Evolutionary conservation across 1,140 invertebrate species (phyloP), one percentile per base, ranked within the genome.

Genomic region (Drosophila lini): DNA sequence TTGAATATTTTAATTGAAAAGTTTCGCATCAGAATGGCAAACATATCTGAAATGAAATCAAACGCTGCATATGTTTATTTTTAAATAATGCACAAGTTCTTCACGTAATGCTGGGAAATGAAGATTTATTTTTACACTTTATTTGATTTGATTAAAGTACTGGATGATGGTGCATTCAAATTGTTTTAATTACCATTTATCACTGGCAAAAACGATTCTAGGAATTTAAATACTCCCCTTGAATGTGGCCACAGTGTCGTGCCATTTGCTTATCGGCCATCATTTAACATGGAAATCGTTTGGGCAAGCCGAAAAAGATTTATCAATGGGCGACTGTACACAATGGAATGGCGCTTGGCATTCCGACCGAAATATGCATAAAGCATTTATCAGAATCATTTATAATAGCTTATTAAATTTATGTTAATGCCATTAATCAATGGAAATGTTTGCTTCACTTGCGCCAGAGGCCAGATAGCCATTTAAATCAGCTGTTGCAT

Each of bases 381-480:
- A 67, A 63, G 25, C 65, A 77, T 82, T 82, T 69, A 60, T 77
- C 62, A 63, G 81, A 77, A 65, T 45, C 60, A 53, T 70, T 76
- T 44, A 74, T 78, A 64, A 62, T 62, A 44, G 52, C 56, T 53
- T 63, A 55, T 80, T 82, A 41, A 76, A 82, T 69, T 76, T 80
- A 80, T 83, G 68, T 73, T 60, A 80, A 83, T 78, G 44, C 42
- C 77, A 89, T 88, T 88, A 84, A 88, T 89, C 76, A 88, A 59
- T 45, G 53, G 42, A 59, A 63, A 73, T 57, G 65, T 58, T 67
- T 78, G 47, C 56, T 34, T 61, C 63, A 56, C 59, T 69, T 50
- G 32, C 32, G 45, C 59, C 76, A 19, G 64, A 59, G 70, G 64
- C 53, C 76, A 59, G 36, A 65, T 70, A 64, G 74, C 52, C 65